Evolutionary conservation across 2,113 vertebrate genomes (phyloP), one percentile per base, ranked within the genome.

Genomic region (Erinaceus europaeus): DNA sequence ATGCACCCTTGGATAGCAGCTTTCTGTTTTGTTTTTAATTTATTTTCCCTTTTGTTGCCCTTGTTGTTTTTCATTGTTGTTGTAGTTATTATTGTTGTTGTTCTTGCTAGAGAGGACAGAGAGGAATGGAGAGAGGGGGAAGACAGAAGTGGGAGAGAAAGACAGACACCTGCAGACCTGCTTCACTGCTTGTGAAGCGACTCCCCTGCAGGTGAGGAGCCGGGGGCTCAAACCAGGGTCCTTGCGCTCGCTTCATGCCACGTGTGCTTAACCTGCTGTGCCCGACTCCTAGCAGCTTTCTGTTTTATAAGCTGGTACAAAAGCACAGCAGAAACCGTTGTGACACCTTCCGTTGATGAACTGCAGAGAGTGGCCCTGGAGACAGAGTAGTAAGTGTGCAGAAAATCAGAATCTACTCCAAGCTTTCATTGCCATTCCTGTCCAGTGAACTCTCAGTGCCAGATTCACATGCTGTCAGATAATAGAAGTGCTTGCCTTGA

Each of bases 291-390:
- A 72, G 68, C 75, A 92, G 32, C 90, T 2, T 87, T 71, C 72
- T 61, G 23, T 32, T 94, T 88, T 57, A 80, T 75, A 42, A 15
- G 40, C 91, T 85, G 21, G 55, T 68, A 34, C 68, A 85, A 44
- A 81, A 90, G 34, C 21, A 36, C 32, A 86, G 89, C 76, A 75
- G 88, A 0, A 0, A 91, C 92, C 93, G 89, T 92, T 94, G 88
- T 92, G 94, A 94, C 83, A 92, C 93, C 86, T 23, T 90, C 95
- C 94, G 93, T 75, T 87, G 74, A 73, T 23, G 71, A 84, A 72
- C 89, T 65, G 32, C 65, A 50, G 52, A 87, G 27, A 85, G 46
- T 57, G 65, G 36, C 92, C 78, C 40, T 14, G 59, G 90, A 91
- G 87, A 95, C 74, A 83, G 15, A 68, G 14, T 44, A 91, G 75